Evolutionary conservation across 1,140 invertebrate genomes (phyloP), one percentile per base, ranked within the genome.

Genomic region (Amphibalanus amphitrite): DNA sequence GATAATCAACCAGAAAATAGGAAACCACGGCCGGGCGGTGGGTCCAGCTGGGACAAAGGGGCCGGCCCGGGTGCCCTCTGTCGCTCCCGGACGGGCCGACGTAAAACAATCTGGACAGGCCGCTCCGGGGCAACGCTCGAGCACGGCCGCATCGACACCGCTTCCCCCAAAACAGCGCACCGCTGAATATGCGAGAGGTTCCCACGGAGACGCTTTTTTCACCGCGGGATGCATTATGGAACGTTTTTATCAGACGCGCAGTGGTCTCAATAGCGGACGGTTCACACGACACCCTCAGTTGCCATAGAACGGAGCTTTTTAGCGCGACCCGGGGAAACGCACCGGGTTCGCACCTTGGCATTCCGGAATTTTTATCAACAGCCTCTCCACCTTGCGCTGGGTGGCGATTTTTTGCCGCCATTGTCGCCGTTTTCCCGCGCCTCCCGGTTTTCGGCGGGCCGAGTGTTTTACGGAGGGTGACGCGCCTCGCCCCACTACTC

Each of bases 1-100:
- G 47, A 59, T 59, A 59, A 59, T 59, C 47, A 59, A 59, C 47
- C 47, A 59, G 47, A 59, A 59, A 59, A 59, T 59, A 59, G 47
- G 47, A 59, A 59, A 59, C 47, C 47, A 59, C 47, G 13, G 47
- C 47, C 10, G 13, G 1, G 47, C 13, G 13, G 20, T 20, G 20
- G 47, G 47, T 20, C 47, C 23, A 59, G 1, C 47, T 8, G 47
- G 47, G 47, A 59, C 47, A 59, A 59, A 59, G 47, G 47, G 47
- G 47, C 47, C 13, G 47, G 33, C 33, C 33, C 15, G 33, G 4
- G 4, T 15, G 33, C 33, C 33, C 33, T 15, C 4, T 15, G 33
- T 4, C 15, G 33, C 33, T 15, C 33, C 33, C 33, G 33, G 4
- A 4, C 4, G 33, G 15, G 47, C 13, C 20, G 47, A 1, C 6